Base-by-base conservation (phyloP, 2,797 vertebrate genomes). In the Scolopax bukidnonensis region DNA sequence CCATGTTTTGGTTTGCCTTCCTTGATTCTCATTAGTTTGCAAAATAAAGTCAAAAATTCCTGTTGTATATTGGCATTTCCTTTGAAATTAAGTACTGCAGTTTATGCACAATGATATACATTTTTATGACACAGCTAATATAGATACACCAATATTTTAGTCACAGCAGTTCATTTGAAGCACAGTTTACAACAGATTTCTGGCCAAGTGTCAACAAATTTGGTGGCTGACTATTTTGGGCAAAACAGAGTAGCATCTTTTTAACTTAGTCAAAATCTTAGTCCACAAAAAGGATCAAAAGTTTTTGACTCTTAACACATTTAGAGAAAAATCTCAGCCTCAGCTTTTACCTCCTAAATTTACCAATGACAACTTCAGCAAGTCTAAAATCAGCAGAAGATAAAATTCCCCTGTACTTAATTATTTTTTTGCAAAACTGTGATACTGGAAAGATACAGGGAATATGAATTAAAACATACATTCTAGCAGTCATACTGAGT, bases 1-100 rank as follows among this genome's bases (percentile, higher is more conserved):
- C 30, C 43, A 12, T 65, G 41, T 30, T 91, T 93, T 93, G 23
- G 6, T 63, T 95, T 87, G 40, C 45, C 45, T 82, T 83, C 38
- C 40, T 83, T 91, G 63, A 79, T 54, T 85, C 33, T 73, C 24
- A 76, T 59, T 41, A 47, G 10, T 85, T 61, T 69, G 56, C 56
- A 94, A 95, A 93, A 84, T 17, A 12, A 86, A 87, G 45, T 21
- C 77, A 48, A 90, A 94, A 90, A 90, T 65, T 79, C 36, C 59
- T 82, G 15, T 38, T 60, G 32, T 15, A 21, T 71, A 61, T 9
- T 56, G 30, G 9, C 28, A 74, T 57, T 65, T 79, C 65, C 41
- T 61, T 80, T 53, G 32, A 81, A 38, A 65, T 47, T 74, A 85
- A 80, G 77, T 43, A 47, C 21, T 45, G 24, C 45, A n/a, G 38